phyloP scores from a whole-genome alignment of 2,888 invertebrate genomes.

The Caenorhabditis afra region DNA sequence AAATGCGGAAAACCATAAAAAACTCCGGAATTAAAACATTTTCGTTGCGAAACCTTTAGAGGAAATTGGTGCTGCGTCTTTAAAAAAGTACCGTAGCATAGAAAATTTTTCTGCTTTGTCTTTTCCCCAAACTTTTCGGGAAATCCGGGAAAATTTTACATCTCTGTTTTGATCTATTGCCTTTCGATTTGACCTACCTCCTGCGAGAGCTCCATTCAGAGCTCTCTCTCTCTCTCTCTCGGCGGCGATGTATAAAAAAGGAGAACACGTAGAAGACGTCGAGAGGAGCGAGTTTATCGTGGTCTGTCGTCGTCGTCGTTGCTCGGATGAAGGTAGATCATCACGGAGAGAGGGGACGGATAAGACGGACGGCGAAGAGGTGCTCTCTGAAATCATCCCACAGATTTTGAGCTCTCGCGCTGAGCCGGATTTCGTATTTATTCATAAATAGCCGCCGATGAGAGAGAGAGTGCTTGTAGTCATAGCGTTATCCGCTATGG shows the following conservation, averaged over 20 bases:
- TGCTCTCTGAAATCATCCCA: constrained; percentile 39
- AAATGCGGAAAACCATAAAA: too few relatives aligned
- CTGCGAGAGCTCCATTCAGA: constrained; percentile 39
- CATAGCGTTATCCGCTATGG: too few relatives aligned
- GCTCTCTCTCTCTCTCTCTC: background rate
- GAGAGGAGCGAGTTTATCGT: constrained; percentile 39
- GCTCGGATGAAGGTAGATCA: constrained; percentile 47
- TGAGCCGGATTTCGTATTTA: too few relatives aligned
- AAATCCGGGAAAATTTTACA: background rate
- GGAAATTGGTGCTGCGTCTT: too few relatives aligned
- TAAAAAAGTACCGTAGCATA: too few relatives aligned
- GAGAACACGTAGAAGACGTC: background rate
- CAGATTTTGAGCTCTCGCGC: background rate
- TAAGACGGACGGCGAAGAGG: constrained; percentile 18
- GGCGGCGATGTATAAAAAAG: background rate
- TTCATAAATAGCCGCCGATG: too few relatives aligned
- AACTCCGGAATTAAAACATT: background rate
- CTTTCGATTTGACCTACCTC: constrained; percentile 32
- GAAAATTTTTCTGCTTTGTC: too few relatives aligned
- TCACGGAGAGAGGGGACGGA: constrained; percentile 32
- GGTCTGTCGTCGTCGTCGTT: constrained; percentile 27
- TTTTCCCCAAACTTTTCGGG: background rate
- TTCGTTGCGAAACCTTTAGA: too few relatives aligned
- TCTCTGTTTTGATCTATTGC: too few relatives aligned
- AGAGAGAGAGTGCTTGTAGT: too few relatives aligned